Base-by-base conservation (phyloP, 1,140 invertebrate species). In the Cyclargus thomasi region DNA sequence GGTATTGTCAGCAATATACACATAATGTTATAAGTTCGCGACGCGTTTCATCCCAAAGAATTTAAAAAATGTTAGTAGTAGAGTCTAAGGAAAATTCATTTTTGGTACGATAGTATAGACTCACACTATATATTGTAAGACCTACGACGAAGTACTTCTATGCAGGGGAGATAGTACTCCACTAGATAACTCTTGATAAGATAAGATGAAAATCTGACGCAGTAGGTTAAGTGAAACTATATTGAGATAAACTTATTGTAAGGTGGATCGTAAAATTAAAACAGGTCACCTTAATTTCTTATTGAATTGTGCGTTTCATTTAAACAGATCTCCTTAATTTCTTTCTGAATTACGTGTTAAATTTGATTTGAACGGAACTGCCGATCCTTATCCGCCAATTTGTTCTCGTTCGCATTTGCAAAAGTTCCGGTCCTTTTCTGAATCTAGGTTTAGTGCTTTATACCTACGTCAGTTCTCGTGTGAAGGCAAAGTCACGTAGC, bases 131-230 rank as follows among this genome's bases (percentile, higher is more conserved):
- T 57, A 57, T n/a, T 17, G 55, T 17, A 57, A 16, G 18, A 57
- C 17, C 55, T 57, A 57, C 55, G n/a, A 57, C 3, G 55, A 57
- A 57, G 55, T 57, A 62, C 57, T 62, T 22, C 57, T 62, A 62
- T 62, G 55, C 57, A 20, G 57, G 17, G 22, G 57, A 62, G 57
- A 22, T 22, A 23, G 18, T 21, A 62, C 57, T 62, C 20, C 20
- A 62, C 57, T 62, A 62, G 57, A 62, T 62, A 62, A 21, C 57
- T 29, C 21, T 20, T 35, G 62, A 63, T 63, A 63, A 63, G 62
- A 63, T 63, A 63, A 35, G 23, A 23, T 63, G 18, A 62, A 29
- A 22, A 63, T 63, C 22, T 63, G 35, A 63, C 23, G 16, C 22
- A 63, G 14, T 63, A 63, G 62, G 62, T 63, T 63, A 63, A 63